These are phyloP conservation scores for Heteromyza rotundicornis DNA, from an alignment of 2,888 invertebrate genomes.

Conservation along the genomic window DNA sequence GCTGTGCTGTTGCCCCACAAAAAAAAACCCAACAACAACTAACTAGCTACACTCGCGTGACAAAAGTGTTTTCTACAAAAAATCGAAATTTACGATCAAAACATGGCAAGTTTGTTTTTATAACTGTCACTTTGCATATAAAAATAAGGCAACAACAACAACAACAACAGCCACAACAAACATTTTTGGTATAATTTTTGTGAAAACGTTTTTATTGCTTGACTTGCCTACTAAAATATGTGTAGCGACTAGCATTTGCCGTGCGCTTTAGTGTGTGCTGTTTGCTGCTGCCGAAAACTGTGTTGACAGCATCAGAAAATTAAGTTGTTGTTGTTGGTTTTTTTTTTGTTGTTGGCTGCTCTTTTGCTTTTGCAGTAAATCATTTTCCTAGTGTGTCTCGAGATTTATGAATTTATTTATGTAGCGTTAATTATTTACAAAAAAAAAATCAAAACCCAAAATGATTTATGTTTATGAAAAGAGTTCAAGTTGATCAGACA, in stretches of 20 bases:
- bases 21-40: too few relatives aligned
- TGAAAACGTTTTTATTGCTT: constrained; percentile 9
- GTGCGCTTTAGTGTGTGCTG: not conserved
- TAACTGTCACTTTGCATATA: constrained; percentile 25
- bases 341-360: too few relatives aligned
- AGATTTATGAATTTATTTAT: constrained; percentile 22
- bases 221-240: not conserved
- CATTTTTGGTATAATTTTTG: not conserved
- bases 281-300: constrained; percentile 11
- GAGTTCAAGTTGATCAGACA: not conserved
- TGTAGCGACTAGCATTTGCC: constrained; percentile 3
- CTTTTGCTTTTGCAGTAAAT: constrained; percentile 1
- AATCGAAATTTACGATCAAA: constrained; percentile 28
- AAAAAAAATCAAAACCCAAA: too few relatives aligned
- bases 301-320: constrained; percentile 9
- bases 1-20: too few relatives aligned
- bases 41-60: not conserved
- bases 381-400: not conserved
- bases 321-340: constrained; percentile 4
- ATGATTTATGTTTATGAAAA: constrained; percentile 17
- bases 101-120: constrained; percentile 14
- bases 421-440: constrained; percentile 19
- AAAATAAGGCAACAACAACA: too few relatives aligned
- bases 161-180: too few relatives aligned
- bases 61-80: constrained; percentile 8